Base-by-base conservation (phyloP, 2,797 vertebrate genomes). In the Cirrhinus molitorella region DNA sequence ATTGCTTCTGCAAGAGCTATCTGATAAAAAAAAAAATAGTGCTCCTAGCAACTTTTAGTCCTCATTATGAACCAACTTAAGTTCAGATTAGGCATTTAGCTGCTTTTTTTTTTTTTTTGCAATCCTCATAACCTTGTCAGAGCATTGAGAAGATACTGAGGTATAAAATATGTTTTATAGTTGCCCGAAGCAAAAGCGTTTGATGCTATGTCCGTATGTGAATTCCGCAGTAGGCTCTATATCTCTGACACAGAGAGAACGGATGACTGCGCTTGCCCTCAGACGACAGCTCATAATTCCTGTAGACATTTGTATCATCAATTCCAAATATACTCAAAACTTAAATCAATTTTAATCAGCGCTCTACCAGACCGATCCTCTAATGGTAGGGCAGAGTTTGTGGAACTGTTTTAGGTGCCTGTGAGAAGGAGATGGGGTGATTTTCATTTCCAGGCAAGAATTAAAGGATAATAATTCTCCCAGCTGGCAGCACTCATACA, bases 311-410 rank as follows among this genome's bases (percentile, higher is more conserved):
- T 91, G 84, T 91, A 88, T 92, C 88, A 92, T 93, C 90, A 90
- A 94, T 93, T 92, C 86, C 83, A 89, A 87, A 93, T 91, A 85
- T 72, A 86, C 80, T 87, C 21, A 84, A 91, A 93, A 87, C 61
- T 71, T 88, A 86, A 94, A 94, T 93, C 91, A 78, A 94, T 94
- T 94, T 90, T 88, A 93, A 92, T 93, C 89, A 88, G 85, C 34
- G 77, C 89, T 87, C 66, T 45, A 31, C 76, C 59, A 84, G 74
- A 40, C 83, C 59, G 71, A 87, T 87, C 86, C 80, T 85, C 89
- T 86, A 91, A 89, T 89, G 84, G 66, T 86, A 81, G 85, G 49
- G 19, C 84, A 65, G 75, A 76, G 59, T 49, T 82, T 43, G 2
- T 72, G 28, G 70, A 78, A 71, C 77, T 67, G 43, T 55, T 19